Percentiles rank a stretch among this genome's conserved stretches.
Evolutionary conservation across 2,797 vertebrate species (phyloP).

Genomic region (Hafferia zeledoni): DNA sequence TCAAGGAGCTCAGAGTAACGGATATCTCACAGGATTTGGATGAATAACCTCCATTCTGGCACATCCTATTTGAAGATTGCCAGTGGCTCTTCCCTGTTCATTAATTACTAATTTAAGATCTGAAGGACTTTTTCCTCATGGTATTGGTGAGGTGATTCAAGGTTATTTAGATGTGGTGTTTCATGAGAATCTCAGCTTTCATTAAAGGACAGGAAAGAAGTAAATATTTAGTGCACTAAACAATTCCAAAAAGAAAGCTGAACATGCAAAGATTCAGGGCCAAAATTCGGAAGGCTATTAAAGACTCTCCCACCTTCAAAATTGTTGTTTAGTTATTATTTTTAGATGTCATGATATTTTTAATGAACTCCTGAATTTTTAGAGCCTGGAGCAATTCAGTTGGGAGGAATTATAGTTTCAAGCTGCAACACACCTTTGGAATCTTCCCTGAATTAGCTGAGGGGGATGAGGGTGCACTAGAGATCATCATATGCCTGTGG

Average conservation of each 20-base stretch:
- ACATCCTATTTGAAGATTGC: no score
- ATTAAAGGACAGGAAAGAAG: not conserved
- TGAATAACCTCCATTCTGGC: not conserved
- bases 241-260: not conserved
- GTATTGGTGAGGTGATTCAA: not conserved
- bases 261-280: not conserved
- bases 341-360: not conserved
- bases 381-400: not conserved
- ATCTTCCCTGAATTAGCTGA: not conserved
- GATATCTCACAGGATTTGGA: not conserved
- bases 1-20: not conserved
- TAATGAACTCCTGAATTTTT: constrained; percentile 19
- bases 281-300: constrained; percentile 1
- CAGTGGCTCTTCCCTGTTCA: no score
- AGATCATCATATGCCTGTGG: not conserved
- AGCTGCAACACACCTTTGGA: constrained; percentile 1
- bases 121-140: not conserved
- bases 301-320: not conserved
- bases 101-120: no score
- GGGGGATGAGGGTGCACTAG: not conserved
- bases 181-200: not conserved
- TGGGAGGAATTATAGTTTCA: not conserved
- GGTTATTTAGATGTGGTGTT: not conserved
- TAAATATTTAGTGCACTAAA: not conserved
- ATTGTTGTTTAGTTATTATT: not conserved